Evolutionary conservation across 2,113 vertebrate genomes (phyloP).

Genomic region (Scomber scombrus): DNA sequence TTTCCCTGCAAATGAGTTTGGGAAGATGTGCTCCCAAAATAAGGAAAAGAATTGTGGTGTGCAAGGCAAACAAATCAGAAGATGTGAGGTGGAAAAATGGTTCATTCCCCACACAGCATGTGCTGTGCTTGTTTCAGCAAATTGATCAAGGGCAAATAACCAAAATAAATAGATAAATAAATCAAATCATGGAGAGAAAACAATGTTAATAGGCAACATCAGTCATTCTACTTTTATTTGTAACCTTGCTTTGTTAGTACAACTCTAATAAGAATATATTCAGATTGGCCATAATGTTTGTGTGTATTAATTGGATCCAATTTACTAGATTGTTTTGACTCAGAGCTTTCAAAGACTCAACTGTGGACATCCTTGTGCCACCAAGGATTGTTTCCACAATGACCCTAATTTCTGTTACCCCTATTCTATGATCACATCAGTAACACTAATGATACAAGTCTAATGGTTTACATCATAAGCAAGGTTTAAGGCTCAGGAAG

Average conservation of each 20-base stretch:
- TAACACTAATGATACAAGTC: not conserved
- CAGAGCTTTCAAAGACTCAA: slow-evolving; percentile 27
- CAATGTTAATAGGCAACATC: slow-evolving; percentile 54
- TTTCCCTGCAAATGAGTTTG: slow-evolving; percentile 51
- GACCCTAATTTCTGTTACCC: too few relatives aligned
- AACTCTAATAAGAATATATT: not conserved
- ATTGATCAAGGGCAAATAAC: slow-evolving; percentile 50
- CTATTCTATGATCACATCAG: too few relatives aligned
- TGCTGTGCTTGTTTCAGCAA: slow-evolving; percentile 33
- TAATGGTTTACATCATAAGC: not conserved
- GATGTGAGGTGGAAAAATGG: slow-evolving; percentile 40
- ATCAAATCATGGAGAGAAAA: slow-evolving; percentile 49
- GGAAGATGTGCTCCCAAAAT: slow-evolving; percentile 33
- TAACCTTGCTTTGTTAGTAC: slow-evolving; percentile 22
- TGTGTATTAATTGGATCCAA: slow-evolving; percentile 40
- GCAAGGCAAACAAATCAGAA: slow-evolving; percentile 18
- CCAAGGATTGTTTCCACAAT: too few relatives aligned
- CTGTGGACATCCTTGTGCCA: too few relatives aligned
- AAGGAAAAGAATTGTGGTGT: slow-evolving; percentile 16
- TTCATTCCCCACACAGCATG: slow-evolving; percentile 18
- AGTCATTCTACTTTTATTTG: slow-evolving; percentile 42
- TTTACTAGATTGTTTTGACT: slow-evolving; percentile 20
- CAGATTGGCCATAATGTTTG: slow-evolving; percentile 20
- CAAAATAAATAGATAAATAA: slow-evolving; percentile 6
- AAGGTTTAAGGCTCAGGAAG: not conserved